Base-by-base conservation (phyloP, 1,140 invertebrate genomes). In the Protaetia brevitarsis region DNA sequence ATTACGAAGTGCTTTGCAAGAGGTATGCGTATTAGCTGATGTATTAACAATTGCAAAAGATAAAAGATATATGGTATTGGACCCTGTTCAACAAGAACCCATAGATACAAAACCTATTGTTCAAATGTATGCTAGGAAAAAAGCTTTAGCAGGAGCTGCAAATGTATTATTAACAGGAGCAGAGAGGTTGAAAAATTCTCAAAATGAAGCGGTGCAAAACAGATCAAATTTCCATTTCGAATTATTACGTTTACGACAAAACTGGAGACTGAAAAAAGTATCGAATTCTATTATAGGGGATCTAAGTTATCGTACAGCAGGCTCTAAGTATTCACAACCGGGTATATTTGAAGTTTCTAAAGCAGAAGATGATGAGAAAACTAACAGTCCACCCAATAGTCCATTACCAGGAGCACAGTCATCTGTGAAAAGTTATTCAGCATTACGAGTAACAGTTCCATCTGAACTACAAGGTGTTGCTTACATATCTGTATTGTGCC, bases 321-420 rank as follows among this genome's bases (percentile, higher is more conserved):
- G 95, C 1, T 97, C 94, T 0, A 92, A 95, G 74, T 98, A 93
- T 77, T 88, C 87, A 65, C 95, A 97, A 80, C 91, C 90, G 63
- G 95, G 96, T 34, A 93, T 94, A 70, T 98, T 98, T 85, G 96
- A 98, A 85, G 96, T 98, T 0, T 92, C 89, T 2, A 98, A 98
- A 82, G 94, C 93, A 4, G 93, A 95, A 70, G 91, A 92, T 63
- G 91, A 92, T 56, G 80, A 85, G 58, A 87, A 87, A 73, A 75
- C 68, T 60, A 78, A 19, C 34, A 77, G 76, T 23, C 84, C 85
- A 56, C 84, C 86, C 13, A 82, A 82, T 63, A 85, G 81, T 60
- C 73, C 81, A 34, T 80, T 81, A 34, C 79, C 79, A 11, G 72
- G 79, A 11, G 75, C 76, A 29, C 66, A 72, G 19, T 79, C 82